Conservation (phyloP, 2,797 vertebrate genomes). For the Arctocebus calabarensis region DNA sequence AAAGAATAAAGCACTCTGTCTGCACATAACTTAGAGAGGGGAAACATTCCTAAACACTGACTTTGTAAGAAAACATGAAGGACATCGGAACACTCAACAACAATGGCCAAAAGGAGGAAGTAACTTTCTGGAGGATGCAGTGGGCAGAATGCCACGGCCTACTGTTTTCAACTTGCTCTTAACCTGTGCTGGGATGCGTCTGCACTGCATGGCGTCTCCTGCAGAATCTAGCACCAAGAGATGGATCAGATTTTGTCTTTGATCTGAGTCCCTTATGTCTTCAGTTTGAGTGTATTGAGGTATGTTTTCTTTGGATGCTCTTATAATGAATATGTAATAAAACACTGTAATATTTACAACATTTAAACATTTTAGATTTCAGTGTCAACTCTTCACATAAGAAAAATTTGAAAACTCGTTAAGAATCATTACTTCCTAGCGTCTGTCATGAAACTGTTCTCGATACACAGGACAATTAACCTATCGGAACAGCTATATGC, state of each 20-base stretch:
- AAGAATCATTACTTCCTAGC: conserved; percentile 88
- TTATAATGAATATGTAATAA: conserved; percentile 83
- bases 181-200: conserved; percentile 63
- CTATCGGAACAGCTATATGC: conserved; percentile 94
- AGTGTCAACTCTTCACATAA: conserved; percentile 84
- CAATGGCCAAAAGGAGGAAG: conserved; percentile 74
- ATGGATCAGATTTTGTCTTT: conserved; percentile 80
- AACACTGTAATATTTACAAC: conserved; percentile 90
- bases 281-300: conserved; percentile 85
- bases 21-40: conserved; percentile 74
- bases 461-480: conserved; percentile 96
- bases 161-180: conserved; percentile 28
- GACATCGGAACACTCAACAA: conserved; percentile 66
- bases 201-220: conserved; percentile 72
- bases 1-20: conserved; percentile 18
- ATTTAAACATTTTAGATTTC: conserved; percentile 85
- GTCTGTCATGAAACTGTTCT: conserved; percentile 95
- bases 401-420: conserved; percentile 82
- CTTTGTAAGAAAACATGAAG: conserved; percentile 76
- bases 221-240: conserved; percentile 87
- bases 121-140: conserved; percentile 51
- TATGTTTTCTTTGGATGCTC: conserved; percentile 89
- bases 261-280: conserved; percentile 77
- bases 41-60: conserved; percentile 60
- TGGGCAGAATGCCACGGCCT: conserved; percentile 66